Percentiles rank a stretch among this genome's conserved stretches.
phyloP scores from a whole-genome alignment of 2,113 vertebrate species.

The Melanerpes aurifrons region DNA sequence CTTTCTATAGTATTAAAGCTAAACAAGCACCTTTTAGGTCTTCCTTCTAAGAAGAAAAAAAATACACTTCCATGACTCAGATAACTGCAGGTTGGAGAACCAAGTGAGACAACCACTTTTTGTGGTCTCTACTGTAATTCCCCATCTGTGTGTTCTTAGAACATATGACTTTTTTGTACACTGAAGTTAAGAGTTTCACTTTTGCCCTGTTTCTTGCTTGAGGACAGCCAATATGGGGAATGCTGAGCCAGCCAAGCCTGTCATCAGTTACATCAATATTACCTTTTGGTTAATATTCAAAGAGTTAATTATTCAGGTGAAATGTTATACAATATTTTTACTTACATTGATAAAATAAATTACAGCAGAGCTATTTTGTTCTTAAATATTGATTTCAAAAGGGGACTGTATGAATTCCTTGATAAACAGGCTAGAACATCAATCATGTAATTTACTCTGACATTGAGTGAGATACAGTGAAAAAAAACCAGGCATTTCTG shows the following conservation, averaged over 20 bases:
- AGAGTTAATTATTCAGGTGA: slow-evolving; percentile 13
- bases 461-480: slow-evolving; percentile 15
- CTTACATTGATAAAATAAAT: slow-evolving; percentile 32
- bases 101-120: background rate
- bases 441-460: slow-evolving; percentile 68
- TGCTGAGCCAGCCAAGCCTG: background rate
- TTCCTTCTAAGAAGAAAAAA: background rate
- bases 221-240: background rate
- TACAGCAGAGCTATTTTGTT: slow-evolving; percentile 29
- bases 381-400: slow-evolving; percentile 62
- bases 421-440: slow-evolving; percentile 43
- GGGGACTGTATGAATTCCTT: slow-evolving; percentile 22
- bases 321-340: background rate
- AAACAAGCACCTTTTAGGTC: background rate
- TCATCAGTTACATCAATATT: background rate
- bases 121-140: background rate
- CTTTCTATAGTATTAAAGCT: background rate
- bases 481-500: background rate
- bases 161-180: background rate
- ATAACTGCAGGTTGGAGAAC: background rate
- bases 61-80: background rate
- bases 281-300: background rate
- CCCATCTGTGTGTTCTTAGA: background rate
- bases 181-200: background rate
- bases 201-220: background rate